Evolutionary conservation across 2,797 vertebrate species (phyloP), one percentile per base, ranked within the genome.

Genomic region (Novumbra hubbsi): DNA sequence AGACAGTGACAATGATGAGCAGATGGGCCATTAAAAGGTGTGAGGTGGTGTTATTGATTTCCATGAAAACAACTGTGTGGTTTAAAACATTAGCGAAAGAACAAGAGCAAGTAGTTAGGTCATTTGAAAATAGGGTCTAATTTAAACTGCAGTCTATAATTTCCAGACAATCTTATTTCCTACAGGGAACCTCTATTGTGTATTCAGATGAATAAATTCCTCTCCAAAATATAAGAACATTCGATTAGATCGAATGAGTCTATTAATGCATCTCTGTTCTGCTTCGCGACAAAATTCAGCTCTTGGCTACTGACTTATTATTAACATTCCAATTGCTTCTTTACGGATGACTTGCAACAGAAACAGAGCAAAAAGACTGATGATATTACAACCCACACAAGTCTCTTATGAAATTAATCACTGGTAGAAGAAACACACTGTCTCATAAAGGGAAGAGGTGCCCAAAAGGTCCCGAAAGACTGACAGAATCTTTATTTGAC

Each of bases 281-380:
- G 77, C 74, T 27, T 19, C 52, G 68, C 34, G 72, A 79, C 82
- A 72, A 81, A 78, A 73, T 55, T 50, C 24, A 45, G 74, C 75
- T 74, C 72, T 71, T 69, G 11, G 70, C 72, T 78, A 75, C 60
- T 62, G 66, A 14, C 9, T 57, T 57, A 73, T 73, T 84, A 52
- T 83, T 74, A 71, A 76, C 73, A 48, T 85, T 78, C 76, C 77
- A 73, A 76, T 81, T 68, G 24, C 11, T 71, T 28, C 32, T 27
- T 71, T n/a, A 38, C 21, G 52, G 28, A 57, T 60, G 30, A 38
- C 50, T 60, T 32, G n/a, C 21, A 19, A 71, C 21, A 28, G 4
- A 11, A 30, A 50, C 28, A 11, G 9, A 57, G 65, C 55, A 73
- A 68, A 77, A n/a, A 21, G 17, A 68, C 57, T 69, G 50, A 72